These are phyloP conservation scores for Oophaga pumilio DNA, from an alignment of 2,113 vertebrate genomes.

Conservation along the genomic window DNA sequence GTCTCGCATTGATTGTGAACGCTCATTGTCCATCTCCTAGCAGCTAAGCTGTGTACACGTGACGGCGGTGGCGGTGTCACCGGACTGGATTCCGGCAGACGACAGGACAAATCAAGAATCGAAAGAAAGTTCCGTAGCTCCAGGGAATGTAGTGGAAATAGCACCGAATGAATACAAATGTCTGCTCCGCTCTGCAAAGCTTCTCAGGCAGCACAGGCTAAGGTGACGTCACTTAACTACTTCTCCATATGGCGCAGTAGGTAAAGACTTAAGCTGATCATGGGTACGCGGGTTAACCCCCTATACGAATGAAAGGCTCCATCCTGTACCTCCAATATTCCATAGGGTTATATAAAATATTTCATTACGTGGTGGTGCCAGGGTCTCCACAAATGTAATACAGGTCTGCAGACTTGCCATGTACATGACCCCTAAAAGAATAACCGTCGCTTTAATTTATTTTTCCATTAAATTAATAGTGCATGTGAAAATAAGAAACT, in stretches of 20 bases:
- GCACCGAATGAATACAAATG: not conserved
- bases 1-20: not conserved
- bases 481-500: too few species aligned
- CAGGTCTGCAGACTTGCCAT: too few species aligned
- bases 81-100: not conserved
- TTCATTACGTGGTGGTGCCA: too few species aligned
- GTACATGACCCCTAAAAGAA: too few species aligned
- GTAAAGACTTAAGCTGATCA: not conserved
- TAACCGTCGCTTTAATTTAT: too few species aligned
- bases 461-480: too few species aligned
- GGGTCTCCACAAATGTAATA: too few species aligned
- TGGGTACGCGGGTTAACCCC: not conserved
- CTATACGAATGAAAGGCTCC: not conserved
- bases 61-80: not conserved
- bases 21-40: conserved; percentile 62
- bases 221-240: not conserved
- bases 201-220: not conserved
- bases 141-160: not conserved
- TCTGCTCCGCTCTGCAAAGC: not conserved
- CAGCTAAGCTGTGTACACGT: conserved; percentile 58
- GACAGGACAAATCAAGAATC: not conserved
- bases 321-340: too few species aligned
- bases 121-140: not conserved
- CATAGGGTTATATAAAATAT: too few species aligned
- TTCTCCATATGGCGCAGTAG: not conserved